Base-by-base conservation (phyloP, 1,140 invertebrate genomes). In the Micrasema minimum region DNA sequence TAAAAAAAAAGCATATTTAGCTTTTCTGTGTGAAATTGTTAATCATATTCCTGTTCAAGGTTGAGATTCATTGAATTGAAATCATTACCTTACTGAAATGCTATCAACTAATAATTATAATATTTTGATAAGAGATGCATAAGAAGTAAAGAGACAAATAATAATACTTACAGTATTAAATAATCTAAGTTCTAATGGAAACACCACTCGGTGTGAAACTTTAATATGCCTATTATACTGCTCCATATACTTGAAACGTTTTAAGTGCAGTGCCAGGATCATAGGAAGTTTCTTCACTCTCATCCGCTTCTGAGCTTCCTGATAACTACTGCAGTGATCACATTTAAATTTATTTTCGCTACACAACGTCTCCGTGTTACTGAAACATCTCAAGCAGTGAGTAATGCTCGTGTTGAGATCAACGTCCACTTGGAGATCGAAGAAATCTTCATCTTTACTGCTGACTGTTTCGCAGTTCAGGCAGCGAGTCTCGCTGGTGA, bases 301-400 rank as follows among this genome's bases (percentile, higher is more conserved):
- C 96, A 99, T 99, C 71, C 97, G 87, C 85, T 96, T 96, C 88
- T 96, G 88, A 41, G 97, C 98, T 87, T 99, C 98, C 84, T 99
- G 97, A 85, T 99, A 99, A 82, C 96, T 98, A 82, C 95, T 96
- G 81, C 98, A 99, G 76, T 98, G 95, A 86, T 99, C 97, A 87
- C 98, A 99, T 85, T 98, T 99, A 81, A 99, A 99, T 86, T 99
- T 99, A 86, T 99, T 98, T 82, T 99, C 98, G 78, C 94, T 96
- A 85, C 96, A 97, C n/a, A 99, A 87, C 12, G 97, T 99, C 83
- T 99, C 98, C 69, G 96, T 99, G 83, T 97, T 97, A 78, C 95
- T 98, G 83, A 99, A 99, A 80, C 96, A 98, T 74, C 95, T 89
- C 71, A 99, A 87, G 87, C 98, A 99, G 82, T 99, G 96, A 1